Evolutionary conservation across 2,113 vertebrate species (phyloP).

Genomic region (Nothocercus julius): DNA sequence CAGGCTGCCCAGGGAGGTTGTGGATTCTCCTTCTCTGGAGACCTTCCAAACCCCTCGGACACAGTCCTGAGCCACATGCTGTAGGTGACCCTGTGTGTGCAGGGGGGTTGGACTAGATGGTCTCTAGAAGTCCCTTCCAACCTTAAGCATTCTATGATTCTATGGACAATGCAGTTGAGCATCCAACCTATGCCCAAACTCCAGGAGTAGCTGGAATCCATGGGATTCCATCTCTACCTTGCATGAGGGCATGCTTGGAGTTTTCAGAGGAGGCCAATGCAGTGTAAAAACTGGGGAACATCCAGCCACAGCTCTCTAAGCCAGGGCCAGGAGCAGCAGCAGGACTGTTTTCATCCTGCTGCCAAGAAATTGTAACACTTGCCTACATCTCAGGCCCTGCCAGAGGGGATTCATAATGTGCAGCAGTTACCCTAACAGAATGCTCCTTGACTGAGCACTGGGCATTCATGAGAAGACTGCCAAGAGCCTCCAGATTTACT

Average conservation of each 20-base stretch:
- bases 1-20: too few relatives aligned
- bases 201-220: not conserved
- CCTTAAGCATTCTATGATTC: too few relatives aligned
- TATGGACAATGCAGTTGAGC: not conserved
- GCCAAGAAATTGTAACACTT: not conserved
- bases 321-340: not conserved
- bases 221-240: not conserved
- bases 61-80: too few relatives aligned
- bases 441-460: too few relatives aligned
- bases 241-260: not conserved
- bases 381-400: not conserved
- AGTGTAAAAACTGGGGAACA: not conserved
- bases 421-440: too few relatives aligned
- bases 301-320: not conserved
- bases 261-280: not conserved
- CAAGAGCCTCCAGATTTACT: not conserved
- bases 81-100: too few relatives aligned
- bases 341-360: not conserved
- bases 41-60: too few relatives aligned
- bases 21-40: too few relatives aligned
- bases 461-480: not conserved
- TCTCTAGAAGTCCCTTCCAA: too few relatives aligned
- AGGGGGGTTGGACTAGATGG: too few relatives aligned
- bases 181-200: not conserved
- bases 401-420: fast-evolving